Base-by-base conservation (phyloP, 1,140 invertebrate species). In the Colletes gigas region DNA sequence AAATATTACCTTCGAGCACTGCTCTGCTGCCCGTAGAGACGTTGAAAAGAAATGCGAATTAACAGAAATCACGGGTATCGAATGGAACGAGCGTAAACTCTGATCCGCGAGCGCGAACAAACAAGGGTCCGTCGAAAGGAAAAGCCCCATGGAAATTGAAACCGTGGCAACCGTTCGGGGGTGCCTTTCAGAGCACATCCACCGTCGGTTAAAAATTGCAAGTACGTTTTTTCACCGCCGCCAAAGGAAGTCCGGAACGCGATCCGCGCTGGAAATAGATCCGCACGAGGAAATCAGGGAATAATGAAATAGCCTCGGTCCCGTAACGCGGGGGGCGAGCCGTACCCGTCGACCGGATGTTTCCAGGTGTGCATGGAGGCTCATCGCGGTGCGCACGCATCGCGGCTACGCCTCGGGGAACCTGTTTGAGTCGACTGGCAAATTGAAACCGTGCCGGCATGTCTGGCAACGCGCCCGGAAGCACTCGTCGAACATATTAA, bases 341-440 rank as follows among this genome's bases (percentile, higher is more conserved):
- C 30, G 30, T 30, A 60, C n/a, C n/a, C 52, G n/a, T 6, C 17
- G 50, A 19, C 39, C 66, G 54, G 68, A 70, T 78, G 69, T 65
- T 63, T 54, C 76, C 68, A 78, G 59, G 76, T 78, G 74, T 77
- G 65, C 66, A 68, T n/a, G 44, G 52, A 19, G 76, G 47, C 44
- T 71, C 57, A 63, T 78, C 76, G 76, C 52, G 39, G 44, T 79
- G 77, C 77, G 77, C 52, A 79, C 59, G 77, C 70, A 79, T 73
- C 60, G 69, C 50, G 63, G 60, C 68, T 67, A 71, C 77, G 77
- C 85, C 76, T 65, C 65, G 72, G 83, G 77, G 88, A 86, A 89
- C 88, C 86, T 90, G 88, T 89, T 90, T 87, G 88, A 90, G 87
- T 79, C 84, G 81, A 83, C 84, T 86, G 73, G 85, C 84, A 90